Evolutionary conservation across 2,888 invertebrate genomes (phyloP).

Genomic region (Cryptosula pallasiana): DNA sequence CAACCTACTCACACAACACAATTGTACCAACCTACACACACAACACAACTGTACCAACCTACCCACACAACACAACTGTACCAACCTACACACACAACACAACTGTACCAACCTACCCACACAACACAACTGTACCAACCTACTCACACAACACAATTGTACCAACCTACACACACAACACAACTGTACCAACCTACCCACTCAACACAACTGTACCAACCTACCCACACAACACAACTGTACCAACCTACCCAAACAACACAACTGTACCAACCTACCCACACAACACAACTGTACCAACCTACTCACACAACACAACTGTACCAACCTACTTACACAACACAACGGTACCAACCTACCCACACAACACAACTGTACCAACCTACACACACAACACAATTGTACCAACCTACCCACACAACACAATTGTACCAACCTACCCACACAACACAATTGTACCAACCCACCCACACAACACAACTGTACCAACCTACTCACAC

Average conservation of each 20-base stretch:
- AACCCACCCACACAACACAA: not conserved
- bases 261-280: not conserved
- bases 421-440: not conserved
- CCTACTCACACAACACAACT: not conserved
- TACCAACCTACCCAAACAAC: not conserved
- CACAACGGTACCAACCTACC: not conserved
- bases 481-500: not conserved
- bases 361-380: not conserved
- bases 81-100: no score
- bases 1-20: no score
- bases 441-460: not conserved
- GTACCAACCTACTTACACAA: not conserved
- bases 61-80: no score
- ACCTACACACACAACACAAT: not conserved
- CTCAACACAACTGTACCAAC: no score
- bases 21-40: no score
- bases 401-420: not conserved
- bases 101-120: no score
- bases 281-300: not conserved
- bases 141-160: no score
- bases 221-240: no score
- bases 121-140: no score
- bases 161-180: no score
- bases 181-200: no score
- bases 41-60: no score